Evolutionary conservation across 2,113 vertebrate genomes (phyloP), one percentile per base, ranked within the genome.

Genomic region (Trematocara macrostoma): DNA sequence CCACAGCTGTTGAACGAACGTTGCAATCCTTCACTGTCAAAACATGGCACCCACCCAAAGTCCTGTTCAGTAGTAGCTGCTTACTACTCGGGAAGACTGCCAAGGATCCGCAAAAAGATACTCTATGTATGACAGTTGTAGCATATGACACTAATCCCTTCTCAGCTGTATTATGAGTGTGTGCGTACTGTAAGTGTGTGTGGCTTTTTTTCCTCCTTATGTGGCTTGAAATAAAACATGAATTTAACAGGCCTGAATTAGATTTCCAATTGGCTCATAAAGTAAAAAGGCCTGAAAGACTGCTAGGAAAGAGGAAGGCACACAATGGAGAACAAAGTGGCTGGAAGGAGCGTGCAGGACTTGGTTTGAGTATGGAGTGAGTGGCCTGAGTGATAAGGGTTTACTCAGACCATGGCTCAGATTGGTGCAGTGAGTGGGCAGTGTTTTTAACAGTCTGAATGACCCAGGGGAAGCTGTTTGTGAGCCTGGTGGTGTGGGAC

Each of bases 1-100:
- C 88, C 92, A 92, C 95, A 95, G 95, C 96, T 96, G 95, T 93
- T 85, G 88, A 80, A 3, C 42, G 90, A 76, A 87, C 38, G 31
- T 85, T 91, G 87, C 86, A 84, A 91, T 93, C 91, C 82, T 88
- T 95, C 94, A 93, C 88, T 93, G 94, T 93, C 93, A 89, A 88
- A 93, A 84, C 83, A 85, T 93, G 94, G 94, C 90, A 88, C 29
- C 56, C 23, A 29, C 85, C 92, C 93, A 92, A 87, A 59, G 74
- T 85, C 79, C 82, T 82, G 74, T 51, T 82, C 90, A 61, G 86
- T 89, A 92, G 92, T 89, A 88, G 90, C 83, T 86, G 84, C 92
- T 84, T 84, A 85, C 91, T 84, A 88, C 83, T 88, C 53, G 56
- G 88, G 91, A 86, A 35, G 0, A n/a, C 67, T 84, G 93, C 94